phyloP scores from a whole-genome alignment of 2,797 vertebrate species.

The Chelon labrosus region DNA sequence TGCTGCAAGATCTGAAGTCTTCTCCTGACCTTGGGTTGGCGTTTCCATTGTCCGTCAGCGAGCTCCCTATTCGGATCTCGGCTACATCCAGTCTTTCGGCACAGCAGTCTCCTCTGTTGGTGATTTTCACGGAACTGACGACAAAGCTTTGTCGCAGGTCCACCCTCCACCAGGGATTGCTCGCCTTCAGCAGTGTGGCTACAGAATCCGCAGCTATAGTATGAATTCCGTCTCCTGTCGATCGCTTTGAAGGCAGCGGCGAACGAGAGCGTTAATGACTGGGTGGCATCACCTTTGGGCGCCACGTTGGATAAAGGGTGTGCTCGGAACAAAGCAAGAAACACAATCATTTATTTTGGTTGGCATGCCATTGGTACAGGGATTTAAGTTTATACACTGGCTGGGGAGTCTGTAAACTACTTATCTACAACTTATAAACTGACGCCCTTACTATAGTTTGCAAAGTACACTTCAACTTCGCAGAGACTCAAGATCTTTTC shows the following conservation, averaged over 20 bases:
- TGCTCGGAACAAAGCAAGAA: neutral
- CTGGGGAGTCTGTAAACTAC: neutral
- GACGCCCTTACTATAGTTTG: conserved; percentile 6
- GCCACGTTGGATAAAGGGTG: conserved; percentile 28
- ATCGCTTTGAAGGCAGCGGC: conserved; percentile 27
- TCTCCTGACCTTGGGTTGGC: conserved; percentile 32
- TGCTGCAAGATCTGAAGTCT: too few species aligned
- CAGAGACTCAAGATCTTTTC: conserved; percentile 9
- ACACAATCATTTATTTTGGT: neutral
- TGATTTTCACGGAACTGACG: conserved; percentile 21
- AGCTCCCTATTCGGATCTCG: conserved; percentile 37
- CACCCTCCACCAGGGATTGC: conserved; percentile 37
- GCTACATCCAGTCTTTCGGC: conserved; percentile 41
- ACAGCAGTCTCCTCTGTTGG: conserved; percentile 48
- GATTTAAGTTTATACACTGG: too few species aligned
- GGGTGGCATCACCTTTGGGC: neutral
- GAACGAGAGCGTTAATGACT: neutral
- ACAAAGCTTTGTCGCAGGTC: conserved; percentile 8
- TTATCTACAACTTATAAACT: neutral
- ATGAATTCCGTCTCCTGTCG: conserved; percentile 17
- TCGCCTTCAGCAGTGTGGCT: neutral
- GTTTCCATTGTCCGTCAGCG: conserved; percentile 31
- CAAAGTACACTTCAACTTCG: conserved; percentile 33
- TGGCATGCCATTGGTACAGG: too few species aligned
- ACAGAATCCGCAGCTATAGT: neutral